Conservation (phyloP, 1,140 invertebrate species). For the Leguminivora glycinivorella region DNA sequence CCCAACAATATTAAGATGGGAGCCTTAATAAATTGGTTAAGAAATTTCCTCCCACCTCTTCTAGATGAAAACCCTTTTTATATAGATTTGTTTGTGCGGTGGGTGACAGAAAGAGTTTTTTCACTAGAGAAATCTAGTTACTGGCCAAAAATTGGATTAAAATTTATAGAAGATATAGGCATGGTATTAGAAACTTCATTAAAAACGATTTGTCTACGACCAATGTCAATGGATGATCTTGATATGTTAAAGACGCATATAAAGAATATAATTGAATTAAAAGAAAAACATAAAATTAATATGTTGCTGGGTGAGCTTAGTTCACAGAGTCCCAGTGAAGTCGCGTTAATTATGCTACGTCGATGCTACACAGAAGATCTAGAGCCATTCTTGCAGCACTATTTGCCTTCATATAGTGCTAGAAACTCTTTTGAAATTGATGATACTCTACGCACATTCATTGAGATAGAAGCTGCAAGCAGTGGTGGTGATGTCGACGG, state of each 20-base stretch:
- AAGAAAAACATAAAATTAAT: conserved; percentile 72
- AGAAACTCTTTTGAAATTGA: conserved; percentile 66
- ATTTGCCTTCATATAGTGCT: conserved; percentile 59
- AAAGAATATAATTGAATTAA: conserved; percentile 64
- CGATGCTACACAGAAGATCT: conserved; percentile 72
- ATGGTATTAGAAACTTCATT: conserved; percentile 59
- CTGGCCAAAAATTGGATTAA: conserved; percentile 73
- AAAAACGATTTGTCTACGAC: conserved; percentile 62
- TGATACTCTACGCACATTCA: conserved; percentile 58
- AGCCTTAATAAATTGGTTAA: conserved; percentile 65
- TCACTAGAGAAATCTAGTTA: conserved; percentile 65
- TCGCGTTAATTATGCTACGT: conserved; percentile 66
- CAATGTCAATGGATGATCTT: conserved; percentile 68
- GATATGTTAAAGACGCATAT: conserved; percentile 64
- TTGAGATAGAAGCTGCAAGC: conserved; percentile 65
- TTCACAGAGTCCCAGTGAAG: conserved; percentile 61
- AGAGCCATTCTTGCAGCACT: conserved; percentile 59
- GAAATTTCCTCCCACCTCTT: conserved; percentile 61
- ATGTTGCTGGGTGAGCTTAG: conserved; percentile 68
- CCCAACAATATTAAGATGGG: conserved; percentile 66
- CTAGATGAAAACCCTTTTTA: conserved; percentile 67
- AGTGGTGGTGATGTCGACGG: conserved; percentile 66
- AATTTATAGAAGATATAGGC: conserved; percentile 65
- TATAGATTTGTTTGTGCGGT: conserved; percentile 70
- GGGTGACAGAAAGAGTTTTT: conserved; percentile 69